A percentile compares a stretch with the other conserved stretches of the same genome.
These are phyloP conservation scores for Esox lucius DNA, from an alignment of 2,797 vertebrate genomes.

Conservation along the genomic window DNA sequence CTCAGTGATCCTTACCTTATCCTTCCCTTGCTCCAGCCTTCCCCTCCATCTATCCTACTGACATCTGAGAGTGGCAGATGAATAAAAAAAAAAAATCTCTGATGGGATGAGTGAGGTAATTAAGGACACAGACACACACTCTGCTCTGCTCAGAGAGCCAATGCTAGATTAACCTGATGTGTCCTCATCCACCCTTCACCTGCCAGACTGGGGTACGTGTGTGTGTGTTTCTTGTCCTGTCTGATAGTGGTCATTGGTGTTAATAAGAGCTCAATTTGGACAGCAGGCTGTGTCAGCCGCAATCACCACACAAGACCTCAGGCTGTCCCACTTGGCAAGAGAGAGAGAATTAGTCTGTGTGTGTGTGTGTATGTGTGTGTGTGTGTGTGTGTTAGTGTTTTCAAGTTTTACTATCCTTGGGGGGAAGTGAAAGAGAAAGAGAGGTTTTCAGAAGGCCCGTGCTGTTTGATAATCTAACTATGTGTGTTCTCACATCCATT, in stretches of 20 bases:
- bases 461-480: not conserved
- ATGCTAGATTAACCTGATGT: constrained; percentile 36
- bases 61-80: constrained; percentile 43
- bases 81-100: constrained; percentile 43
- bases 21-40: not conserved
- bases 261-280: constrained; percentile 68
- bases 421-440: not conserved
- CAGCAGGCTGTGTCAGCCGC: constrained; percentile 69
- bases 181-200: constrained; percentile 45
- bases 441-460: not conserved
- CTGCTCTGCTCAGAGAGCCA: not conserved
- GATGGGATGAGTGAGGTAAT: constrained; percentile 28
- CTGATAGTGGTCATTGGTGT: constrained; percentile 31
- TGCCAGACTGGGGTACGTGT: constrained; percentile 54
- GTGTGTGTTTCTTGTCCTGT: constrained; percentile 2
- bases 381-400: too few species aligned
- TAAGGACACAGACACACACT: constrained; percentile 22
- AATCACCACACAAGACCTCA: constrained; percentile 73
- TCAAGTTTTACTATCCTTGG: not conserved
- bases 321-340: constrained; percentile 72
- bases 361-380: too few species aligned
- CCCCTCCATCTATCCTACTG: constrained; percentile 40
- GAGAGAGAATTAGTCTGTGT: too few species aligned
- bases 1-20: not conserved
- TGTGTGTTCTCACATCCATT: not conserved